Percentiles rank a stretch among this genome's conserved stretches.
Evolutionary conservation across 2,113 vertebrate species (phyloP).

Genomic region (Dasyornis broadbenti): DNA sequence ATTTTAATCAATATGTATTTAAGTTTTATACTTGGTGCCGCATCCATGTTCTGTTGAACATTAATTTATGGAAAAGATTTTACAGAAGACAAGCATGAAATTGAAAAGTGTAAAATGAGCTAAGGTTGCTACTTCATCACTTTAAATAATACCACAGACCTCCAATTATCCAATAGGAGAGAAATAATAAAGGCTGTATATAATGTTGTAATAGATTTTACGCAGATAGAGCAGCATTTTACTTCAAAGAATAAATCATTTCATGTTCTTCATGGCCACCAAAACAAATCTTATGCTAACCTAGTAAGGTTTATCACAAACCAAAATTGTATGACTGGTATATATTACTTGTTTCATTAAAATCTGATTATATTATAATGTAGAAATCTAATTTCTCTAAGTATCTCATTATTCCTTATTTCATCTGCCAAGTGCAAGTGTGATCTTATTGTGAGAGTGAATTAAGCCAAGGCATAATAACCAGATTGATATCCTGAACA

Average conservation of each 20-base stretch:
- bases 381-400: slow-evolving; percentile 70
- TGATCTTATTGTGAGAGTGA: slow-evolving; percentile 61
- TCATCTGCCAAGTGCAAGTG: slow-evolving; percentile 63
- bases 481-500: slow-evolving; percentile 50
- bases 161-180: slow-evolving; percentile 65
- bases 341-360: slow-evolving; percentile 71
- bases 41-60: slow-evolving; percentile 54
- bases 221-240: slow-evolving; percentile 53
- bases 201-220: slow-evolving; percentile 64
- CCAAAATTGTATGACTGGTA: slow-evolving; percentile 51
- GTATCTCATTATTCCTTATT: slow-evolving; percentile 73
- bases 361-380: slow-evolving; percentile 69
- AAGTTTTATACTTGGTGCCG: slow-evolving; percentile 38
- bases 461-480: slow-evolving; percentile 51
- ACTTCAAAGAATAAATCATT: slow-evolving; percentile 60
- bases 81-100: slow-evolving; percentile 76
- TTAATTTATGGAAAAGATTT: slow-evolving; percentile 74
- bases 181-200: slow-evolving; percentile 66
- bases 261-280: slow-evolving; percentile 17
- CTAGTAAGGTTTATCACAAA: slow-evolving; percentile 36
- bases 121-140: slow-evolving; percentile 62
- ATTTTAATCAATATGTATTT: slow-evolving; percentile 64
- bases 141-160: slow-evolving; percentile 55
- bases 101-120: slow-evolving; percentile 74
- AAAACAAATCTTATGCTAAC: slow-evolving; percentile 57